These are phyloP conservation scores for Tauraco erythrolophus DNA, from an alignment of 2,113 vertebrate species.

Conservation along the genomic window DNA sequence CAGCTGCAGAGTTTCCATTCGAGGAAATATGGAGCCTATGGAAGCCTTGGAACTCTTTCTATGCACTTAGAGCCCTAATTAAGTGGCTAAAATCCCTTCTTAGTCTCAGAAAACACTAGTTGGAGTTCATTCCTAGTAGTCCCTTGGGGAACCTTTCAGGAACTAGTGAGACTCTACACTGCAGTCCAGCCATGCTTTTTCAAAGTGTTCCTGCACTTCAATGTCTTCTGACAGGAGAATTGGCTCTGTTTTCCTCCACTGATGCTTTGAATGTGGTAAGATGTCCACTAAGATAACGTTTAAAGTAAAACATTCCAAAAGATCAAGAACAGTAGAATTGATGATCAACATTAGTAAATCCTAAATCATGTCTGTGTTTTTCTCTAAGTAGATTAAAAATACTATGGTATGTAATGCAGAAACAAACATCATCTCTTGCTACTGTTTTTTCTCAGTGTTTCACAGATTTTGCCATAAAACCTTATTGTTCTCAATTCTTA, in stretches of 20 bases:
- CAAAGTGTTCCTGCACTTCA: neutral
- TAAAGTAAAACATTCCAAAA: neutral
- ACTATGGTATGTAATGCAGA: neutral
- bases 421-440: neutral
- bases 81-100: neutral
- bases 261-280: neutral
- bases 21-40: neutral
- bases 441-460: neutral
- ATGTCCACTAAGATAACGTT: neutral
- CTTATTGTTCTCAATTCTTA: neutral
- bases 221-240: neutral
- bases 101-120: neutral
- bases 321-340: neutral
- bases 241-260: neutral
- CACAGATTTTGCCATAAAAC: neutral
- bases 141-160: neutral
- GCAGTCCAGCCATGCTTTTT: neutral
- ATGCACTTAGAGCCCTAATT: neutral
- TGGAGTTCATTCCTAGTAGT: neutral
- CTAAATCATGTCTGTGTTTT: neutral
- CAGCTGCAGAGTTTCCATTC: neutral
- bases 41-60: neutral
- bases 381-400: neutral
- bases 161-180: neutral
- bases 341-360: neutral